These are phyloP conservation scores for Dipodomys ordii DNA, from an alignment of 2,113 vertebrate species.

Conservation along the genomic window DNA sequence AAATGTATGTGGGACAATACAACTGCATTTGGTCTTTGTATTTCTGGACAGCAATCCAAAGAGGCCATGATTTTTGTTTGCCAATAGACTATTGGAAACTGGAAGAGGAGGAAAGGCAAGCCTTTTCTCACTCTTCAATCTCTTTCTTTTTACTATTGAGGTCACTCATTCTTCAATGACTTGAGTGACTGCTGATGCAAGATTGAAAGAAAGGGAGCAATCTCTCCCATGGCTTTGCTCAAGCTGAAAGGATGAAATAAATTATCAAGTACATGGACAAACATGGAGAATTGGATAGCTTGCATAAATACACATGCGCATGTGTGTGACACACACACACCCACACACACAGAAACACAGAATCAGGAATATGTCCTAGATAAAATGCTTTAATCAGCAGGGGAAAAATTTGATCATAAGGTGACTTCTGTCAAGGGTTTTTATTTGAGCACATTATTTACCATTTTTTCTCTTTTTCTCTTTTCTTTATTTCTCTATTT, in stretches of 20 bases:
- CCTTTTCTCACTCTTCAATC: not conserved
- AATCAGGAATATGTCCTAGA: not conserved
- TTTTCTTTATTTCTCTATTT: not conserved
- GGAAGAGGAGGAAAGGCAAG: not conserved
- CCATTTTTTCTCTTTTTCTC: not conserved
- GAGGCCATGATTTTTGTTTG: not conserved
- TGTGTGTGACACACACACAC: too few relatives aligned
- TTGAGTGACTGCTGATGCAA: too few relatives aligned
- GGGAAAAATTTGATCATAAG: not conserved
- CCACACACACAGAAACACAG: not conserved
- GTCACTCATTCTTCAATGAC: too few relatives aligned
- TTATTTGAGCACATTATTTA: not conserved
- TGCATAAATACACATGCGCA: not conserved
- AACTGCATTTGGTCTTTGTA: not conserved
- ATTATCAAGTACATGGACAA: not conserved
- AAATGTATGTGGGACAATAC: not conserved
- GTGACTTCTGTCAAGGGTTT: not conserved
- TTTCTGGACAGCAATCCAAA: slow-evolving; percentile 25
- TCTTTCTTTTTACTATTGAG: too few relatives aligned
- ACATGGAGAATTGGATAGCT: not conserved
- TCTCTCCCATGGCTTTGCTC: too few relatives aligned
- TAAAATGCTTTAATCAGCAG: not conserved
- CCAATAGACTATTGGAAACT: not conserved
- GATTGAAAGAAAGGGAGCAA: too few relatives aligned
- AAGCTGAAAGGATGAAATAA: not conserved